Conservation (phyloP, 2,888 invertebrate genomes). For the Urechis unicinctus region DNA sequence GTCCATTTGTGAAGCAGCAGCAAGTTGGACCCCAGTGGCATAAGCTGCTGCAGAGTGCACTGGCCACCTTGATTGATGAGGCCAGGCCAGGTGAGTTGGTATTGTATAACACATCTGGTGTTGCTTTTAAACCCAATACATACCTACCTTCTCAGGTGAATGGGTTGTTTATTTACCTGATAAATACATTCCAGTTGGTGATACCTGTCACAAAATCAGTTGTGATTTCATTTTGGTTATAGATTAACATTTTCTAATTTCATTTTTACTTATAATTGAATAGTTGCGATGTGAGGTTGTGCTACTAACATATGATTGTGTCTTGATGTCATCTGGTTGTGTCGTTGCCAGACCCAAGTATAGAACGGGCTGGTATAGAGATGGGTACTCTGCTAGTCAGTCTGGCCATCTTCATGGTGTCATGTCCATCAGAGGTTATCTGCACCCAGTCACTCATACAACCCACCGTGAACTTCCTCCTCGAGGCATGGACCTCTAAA, state of each 20-base stretch:
- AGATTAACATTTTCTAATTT: too few species aligned
- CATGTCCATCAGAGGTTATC: constrained; percentile 70
- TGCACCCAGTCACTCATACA: constrained; percentile 76
- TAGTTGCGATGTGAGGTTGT: neutral
- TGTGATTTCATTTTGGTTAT: too few species aligned
- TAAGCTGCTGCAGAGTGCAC: constrained; percentile 74
- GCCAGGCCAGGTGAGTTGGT: constrained; percentile 52
- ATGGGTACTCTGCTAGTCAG: constrained; percentile 80
- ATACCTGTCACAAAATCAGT: too few species aligned
- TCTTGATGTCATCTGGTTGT: too few species aligned
- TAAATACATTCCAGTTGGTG: too few species aligned
- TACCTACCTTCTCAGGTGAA: neutral
- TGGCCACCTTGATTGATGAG: constrained; percentile 83
- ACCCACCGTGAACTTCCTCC: constrained; percentile 86
- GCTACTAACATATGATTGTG: too few species aligned
- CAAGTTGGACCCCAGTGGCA: constrained; percentile 66
- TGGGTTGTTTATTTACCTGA: neutral
- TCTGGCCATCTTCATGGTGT: constrained; percentile 79
- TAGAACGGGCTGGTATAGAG: constrained; percentile 55
- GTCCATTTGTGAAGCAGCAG: constrained; percentile 61
- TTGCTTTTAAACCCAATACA: too few species aligned
- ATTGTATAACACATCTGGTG: constrained; percentile 1
- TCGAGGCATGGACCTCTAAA: constrained; percentile 61
- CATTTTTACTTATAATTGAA: neutral
- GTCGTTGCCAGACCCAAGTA: constrained; percentile 28